Evolutionary conservation across 2,888 invertebrate genomes (phyloP), one percentile per base, ranked within the genome.

Genomic region (Cryptocephalus primarius): DNA sequence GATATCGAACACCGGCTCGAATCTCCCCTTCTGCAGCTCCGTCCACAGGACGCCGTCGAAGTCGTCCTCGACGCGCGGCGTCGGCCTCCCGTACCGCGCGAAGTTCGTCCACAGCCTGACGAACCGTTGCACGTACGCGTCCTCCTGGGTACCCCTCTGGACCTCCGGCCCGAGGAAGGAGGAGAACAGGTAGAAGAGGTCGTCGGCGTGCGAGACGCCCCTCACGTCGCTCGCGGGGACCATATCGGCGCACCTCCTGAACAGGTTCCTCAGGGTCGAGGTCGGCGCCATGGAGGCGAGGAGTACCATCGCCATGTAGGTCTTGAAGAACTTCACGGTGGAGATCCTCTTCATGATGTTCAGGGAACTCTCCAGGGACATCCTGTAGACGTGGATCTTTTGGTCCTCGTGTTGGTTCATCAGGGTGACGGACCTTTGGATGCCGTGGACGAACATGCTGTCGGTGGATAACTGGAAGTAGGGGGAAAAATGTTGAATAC

Each of bases 61-160:
- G 8, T 56, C 22, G 31, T 54, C 48, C 43, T 62, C 44, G n/a
- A 22, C 9, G 39, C 55, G 48, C 2, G 60, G 57, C 14, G 60
- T 62, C 11, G 64, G 64, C 46, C 60, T 52, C 8, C 62, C 61
- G 40, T 46, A 50, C 54, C 54, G 60, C 8, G 64, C 64, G 51
- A 67, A 67, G 51, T 63, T 66, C 6, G 65, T 60, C 67, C 67
- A 67, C 41, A 67, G 39, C 53, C 60, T 63, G 1, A 63, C 56
- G 47, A 63, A 58, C 46, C 57, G 51, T 43, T 59, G 49, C 34
- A 63, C 55, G 40, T 57, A 55, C 33, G 49, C 47, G 13, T 63
- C 63, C 50, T 64, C 62, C 1, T 48, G 36, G 31, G 57, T 58
- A 1, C 50, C 58, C 36, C 39, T 39, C 40, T 45, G 22, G 11